phyloP scores from a whole-genome alignment of 2,797 vertebrate genomes.

The Leptatherina wallacei region DNA sequence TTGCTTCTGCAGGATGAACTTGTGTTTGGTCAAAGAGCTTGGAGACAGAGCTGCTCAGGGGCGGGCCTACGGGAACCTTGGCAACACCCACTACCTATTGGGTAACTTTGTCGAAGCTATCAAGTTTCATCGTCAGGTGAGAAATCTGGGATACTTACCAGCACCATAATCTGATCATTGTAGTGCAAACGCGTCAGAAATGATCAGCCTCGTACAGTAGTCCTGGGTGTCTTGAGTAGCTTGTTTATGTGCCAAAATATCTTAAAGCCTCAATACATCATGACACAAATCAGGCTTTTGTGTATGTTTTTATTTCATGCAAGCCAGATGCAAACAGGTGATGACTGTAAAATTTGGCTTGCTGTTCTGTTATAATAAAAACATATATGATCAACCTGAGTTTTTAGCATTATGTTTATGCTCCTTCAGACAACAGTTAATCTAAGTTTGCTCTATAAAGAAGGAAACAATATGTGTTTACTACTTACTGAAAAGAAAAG shows the following conservation, averaged over 20 bases:
- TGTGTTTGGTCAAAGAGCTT: constrained; percentile 94
- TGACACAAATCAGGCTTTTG: not conserved
- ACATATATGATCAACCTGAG: too few relatives aligned
- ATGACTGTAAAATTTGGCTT: not conserved
- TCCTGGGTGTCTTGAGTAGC: not conserved
- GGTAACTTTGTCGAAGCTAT: constrained; percentile 95
- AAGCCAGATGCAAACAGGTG: constrained; percentile 6
- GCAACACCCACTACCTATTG: constrained; percentile 96
- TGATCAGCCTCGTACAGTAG: not conserved
- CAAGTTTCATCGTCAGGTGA: constrained; percentile 95
- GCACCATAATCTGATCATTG: not conserved
- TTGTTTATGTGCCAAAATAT: not conserved
- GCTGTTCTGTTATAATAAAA: not conserved
- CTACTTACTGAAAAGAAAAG: constrained; percentile 8
- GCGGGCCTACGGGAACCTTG: constrained; percentile 94
- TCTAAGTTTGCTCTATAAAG: constrained; percentile 3
- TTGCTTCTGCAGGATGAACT: constrained; percentile 87
- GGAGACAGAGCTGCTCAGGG: constrained; percentile 95
- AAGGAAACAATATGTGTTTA: not conserved
- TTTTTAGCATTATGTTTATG: not conserved
- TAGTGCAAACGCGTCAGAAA: not conserved
- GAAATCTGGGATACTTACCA: constrained; percentile 22
- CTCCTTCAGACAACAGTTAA: not conserved
- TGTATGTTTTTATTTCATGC: not conserved
- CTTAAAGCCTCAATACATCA: not conserved